Percentiles rank a stretch among this genome's conserved stretches.
Evolutionary conservation across 2,888 invertebrate genomes (phyloP).

Genomic region (Lasioglossum calceatum): DNA sequence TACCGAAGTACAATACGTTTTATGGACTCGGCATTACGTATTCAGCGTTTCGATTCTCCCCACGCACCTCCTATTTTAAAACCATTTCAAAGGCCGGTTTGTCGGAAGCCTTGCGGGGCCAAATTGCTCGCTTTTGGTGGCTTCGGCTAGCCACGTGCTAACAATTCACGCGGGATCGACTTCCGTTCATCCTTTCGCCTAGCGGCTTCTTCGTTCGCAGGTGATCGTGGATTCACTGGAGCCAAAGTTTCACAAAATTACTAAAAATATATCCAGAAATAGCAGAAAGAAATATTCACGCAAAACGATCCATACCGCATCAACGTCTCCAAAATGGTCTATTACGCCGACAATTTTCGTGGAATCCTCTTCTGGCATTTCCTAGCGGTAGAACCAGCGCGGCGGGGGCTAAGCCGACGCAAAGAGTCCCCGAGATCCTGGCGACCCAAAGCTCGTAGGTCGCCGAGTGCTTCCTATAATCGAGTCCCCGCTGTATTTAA

Average conservation of each 20-base stretch:
- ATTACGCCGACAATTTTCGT: neutral
- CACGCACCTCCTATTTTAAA: slow-evolving; percentile 25
- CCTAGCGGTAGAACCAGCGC: neutral
- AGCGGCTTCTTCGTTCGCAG: slow-evolving; percentile 24
- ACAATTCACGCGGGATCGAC: slow-evolving; percentile 41
- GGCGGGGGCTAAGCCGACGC: too few species aligned
- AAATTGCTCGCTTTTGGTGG: slow-evolving; percentile 44
- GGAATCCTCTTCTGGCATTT: neutral
- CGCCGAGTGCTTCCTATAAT: neutral
- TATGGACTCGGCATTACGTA: neutral
- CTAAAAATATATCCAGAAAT: neutral
- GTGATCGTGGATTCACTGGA: neutral
- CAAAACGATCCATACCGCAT: neutral
- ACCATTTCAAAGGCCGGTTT: slow-evolving; percentile 31
- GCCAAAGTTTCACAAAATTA: neutral
- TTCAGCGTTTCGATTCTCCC: neutral
- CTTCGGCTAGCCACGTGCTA: slow-evolving; percentile 50
- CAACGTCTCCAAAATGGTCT: neutral
- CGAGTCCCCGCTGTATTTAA: slow-evolving; percentile 30
- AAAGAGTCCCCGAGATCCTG: neutral
- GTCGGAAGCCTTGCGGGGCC: slow-evolving; percentile 35
- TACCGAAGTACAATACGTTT: neutral
- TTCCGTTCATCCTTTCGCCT: slow-evolving; percentile 26
- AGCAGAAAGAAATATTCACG: neutral
- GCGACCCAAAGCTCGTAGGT: neutral